These are phyloP conservation scores for Actinopyga echinites DNA, from an alignment of 53 echinoderm and acorn worm species.

Conservation along the genomic window DNA sequence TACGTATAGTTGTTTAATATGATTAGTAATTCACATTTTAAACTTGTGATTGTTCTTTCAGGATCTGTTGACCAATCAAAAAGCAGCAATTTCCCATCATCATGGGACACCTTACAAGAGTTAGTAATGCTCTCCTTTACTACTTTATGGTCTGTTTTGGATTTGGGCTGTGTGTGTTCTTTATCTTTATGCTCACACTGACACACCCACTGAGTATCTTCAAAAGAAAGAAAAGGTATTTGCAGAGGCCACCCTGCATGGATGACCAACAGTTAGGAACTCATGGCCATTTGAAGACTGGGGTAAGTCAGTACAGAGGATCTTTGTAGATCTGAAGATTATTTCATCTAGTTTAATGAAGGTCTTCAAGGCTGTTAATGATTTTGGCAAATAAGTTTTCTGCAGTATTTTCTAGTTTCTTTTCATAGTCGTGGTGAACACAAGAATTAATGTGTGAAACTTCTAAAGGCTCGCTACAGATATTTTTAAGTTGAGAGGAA, in stretches of 20 bases:
- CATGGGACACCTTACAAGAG: background rate
- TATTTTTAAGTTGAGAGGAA: too few relatives aligned
- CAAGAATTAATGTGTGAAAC: too few relatives aligned
- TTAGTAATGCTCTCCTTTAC: background rate
- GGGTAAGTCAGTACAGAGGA: constrained; percentile 55
- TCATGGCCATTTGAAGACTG: constrained; percentile 66
- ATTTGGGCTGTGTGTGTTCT: background rate
- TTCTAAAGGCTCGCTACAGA: too few relatives aligned
- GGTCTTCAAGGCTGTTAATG: too few relatives aligned
- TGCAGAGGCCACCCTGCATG: constrained; percentile 75
- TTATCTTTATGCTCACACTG: background rate
- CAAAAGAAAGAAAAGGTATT: background rate
- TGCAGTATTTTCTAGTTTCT: too few relatives aligned
- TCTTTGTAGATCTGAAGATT: too few relatives aligned
- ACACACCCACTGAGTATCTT: background rate
- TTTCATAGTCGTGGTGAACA: too few relatives aligned
- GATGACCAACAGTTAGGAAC: constrained; percentile 72
- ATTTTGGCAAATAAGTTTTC: too few relatives aligned
- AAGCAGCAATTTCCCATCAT: background rate
- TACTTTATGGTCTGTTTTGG: constrained; percentile 18
- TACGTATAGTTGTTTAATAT: too few relatives aligned
- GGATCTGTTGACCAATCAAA: background rate
- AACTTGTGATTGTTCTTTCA: too few relatives aligned
- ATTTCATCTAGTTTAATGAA: too few relatives aligned
- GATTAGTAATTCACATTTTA: too few relatives aligned